Conservation (phyloP, 2,113 vertebrate genomes). For the Mobula birostris region DNA sequence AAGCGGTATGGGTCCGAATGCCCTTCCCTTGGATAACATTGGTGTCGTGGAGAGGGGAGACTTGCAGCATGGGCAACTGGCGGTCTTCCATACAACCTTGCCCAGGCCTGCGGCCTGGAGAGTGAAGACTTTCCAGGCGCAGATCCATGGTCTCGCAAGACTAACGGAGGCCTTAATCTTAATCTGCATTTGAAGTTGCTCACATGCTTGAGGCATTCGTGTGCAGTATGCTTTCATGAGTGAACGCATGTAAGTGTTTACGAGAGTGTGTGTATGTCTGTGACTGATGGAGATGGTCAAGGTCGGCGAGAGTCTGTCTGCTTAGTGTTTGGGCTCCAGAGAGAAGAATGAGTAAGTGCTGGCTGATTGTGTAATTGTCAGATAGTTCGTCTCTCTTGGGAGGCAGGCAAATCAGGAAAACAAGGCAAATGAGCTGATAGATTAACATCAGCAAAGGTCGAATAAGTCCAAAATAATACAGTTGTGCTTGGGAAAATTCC, state of each 20-base stretch:
- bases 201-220: neutral
- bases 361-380: too few relatives aligned
- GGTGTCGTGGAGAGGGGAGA: too few relatives aligned
- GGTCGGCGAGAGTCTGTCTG: neutral
- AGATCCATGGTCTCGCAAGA: too few relatives aligned
- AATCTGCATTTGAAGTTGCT: too few relatives aligned
- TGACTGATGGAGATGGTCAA: neutral
- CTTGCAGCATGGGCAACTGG: too few relatives aligned
- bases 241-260: neutral
- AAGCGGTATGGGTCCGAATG: too few relatives aligned
- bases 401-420: neutral
- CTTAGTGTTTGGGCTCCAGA: neutral
- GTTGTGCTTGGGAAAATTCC: neutral
- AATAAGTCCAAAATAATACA: neutral
- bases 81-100: too few relatives aligned
- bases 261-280: neutral
- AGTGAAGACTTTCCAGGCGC: too few relatives aligned
- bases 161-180: too few relatives aligned
- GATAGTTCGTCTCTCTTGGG: neutral
- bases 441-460: neutral
- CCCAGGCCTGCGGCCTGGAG: too few relatives aligned
- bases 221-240: neutral
- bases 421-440: neutral
- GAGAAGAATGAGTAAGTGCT: neutral
- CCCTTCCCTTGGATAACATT: too few relatives aligned